Conservation (phyloP, 2,888 invertebrate genomes). For the Synergus itoensis region DNA sequence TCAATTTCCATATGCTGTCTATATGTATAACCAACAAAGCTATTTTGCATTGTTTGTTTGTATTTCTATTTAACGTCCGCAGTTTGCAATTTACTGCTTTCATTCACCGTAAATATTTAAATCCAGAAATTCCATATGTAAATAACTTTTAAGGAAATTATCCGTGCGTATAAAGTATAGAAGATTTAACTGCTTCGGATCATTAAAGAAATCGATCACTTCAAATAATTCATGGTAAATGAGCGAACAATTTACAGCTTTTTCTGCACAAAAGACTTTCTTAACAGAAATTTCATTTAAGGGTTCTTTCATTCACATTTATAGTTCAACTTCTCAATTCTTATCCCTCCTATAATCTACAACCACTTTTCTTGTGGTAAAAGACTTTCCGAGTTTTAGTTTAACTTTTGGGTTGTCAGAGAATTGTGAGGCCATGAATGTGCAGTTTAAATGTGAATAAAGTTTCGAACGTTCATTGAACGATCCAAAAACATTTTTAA, state of each 20-base stretch:
- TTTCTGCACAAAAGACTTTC: neutral
- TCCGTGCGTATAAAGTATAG: neutral
- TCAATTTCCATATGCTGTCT: neutral
- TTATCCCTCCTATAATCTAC: constrained; percentile 24
- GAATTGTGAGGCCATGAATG: neutral
- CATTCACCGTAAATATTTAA: neutral
- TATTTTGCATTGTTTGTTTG: neutral
- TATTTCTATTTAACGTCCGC: neutral
- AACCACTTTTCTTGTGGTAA: neutral
- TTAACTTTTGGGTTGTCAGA: neutral
- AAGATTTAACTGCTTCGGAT: neutral
- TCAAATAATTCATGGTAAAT: neutral
- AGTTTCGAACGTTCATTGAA: no score
- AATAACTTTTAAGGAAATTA: neutral
- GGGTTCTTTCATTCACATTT: neutral
- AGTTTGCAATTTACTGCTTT: neutral
- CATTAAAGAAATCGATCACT: constrained; percentile 2
- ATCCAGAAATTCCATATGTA: neutral
- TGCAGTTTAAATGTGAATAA: neutral
- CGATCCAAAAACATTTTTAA: no score
- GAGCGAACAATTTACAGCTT: constrained; percentile 25
- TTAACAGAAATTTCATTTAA: constrained; percentile 8
- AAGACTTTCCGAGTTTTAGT: neutral
- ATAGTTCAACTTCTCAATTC: constrained; percentile 7
- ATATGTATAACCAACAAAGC: no score